Evolutionary conservation across 1,140 invertebrate species (phyloP).

Genomic region (Centruroides sculpturatus): DNA sequence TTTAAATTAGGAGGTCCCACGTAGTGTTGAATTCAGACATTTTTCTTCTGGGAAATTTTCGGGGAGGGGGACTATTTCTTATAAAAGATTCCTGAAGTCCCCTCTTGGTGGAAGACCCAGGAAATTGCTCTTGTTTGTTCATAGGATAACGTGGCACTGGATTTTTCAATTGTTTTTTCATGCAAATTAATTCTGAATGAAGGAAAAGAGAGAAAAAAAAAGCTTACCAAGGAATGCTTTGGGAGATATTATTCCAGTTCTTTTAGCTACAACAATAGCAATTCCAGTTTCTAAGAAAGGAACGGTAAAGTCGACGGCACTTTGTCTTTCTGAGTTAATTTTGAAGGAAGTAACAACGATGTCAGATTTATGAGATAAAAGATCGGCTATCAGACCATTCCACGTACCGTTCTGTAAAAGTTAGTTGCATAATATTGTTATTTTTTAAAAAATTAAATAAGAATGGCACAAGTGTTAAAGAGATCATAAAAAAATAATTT

Average conservation of each 20-base stretch:
- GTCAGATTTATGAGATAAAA: slow-evolving; percentile 81
- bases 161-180: not conserved
- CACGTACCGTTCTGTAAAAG: slow-evolving; percentile 66
- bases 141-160: not conserved
- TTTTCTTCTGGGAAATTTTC: not conserved
- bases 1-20: not conserved
- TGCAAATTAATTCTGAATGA: not conserved
- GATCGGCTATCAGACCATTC: slow-evolving; percentile 89
- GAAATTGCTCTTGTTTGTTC: not conserved
- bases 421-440: not conserved
- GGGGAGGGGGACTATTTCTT: not conserved
- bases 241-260: slow-evolving; percentile 94
- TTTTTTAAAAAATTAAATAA: not conserved
- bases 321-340: slow-evolving; percentile 89
- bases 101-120: too few relatives aligned
- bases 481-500: too few relatives aligned
- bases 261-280: slow-evolving; percentile 89
- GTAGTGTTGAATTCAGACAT: too few relatives aligned
- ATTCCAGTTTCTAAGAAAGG: slow-evolving; percentile 98
- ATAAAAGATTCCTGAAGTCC: not conserved
- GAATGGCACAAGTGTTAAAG: too few relatives aligned
- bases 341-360: slow-evolving; percentile 95
- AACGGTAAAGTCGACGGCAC: slow-evolving; percentile 84
- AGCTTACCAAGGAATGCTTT: slow-evolving; percentile 83
- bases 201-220: not conserved